These are phyloP conservation scores for Leptodactylus fallax DNA, from an alignment of 2,797 vertebrate species.

Conservation along the genomic window DNA sequence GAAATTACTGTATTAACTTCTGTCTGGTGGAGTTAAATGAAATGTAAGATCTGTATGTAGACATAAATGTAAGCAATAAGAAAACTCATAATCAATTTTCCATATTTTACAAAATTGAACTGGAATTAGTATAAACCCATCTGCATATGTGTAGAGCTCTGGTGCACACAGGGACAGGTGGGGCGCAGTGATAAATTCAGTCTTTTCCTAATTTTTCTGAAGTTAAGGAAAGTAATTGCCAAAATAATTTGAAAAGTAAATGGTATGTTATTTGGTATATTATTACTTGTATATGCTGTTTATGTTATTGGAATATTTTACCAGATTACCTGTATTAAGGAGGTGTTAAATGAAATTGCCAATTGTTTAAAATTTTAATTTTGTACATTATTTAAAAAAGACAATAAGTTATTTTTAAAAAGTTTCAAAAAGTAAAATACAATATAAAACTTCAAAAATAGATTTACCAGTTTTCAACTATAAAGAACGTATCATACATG, in stretches of 20 bases:
- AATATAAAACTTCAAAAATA: too few relatives aligned
- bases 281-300: neutral
- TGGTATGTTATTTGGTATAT: slow-evolving; percentile 2
- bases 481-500: too few relatives aligned
- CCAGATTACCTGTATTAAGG: too few relatives aligned
- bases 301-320: neutral
- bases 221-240: slow-evolving; percentile 41
- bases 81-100: slow-evolving; percentile 63
- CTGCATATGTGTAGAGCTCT: slow-evolving; percentile 33
- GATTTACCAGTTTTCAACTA: too few relatives aligned
- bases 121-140: slow-evolving; percentile 55
- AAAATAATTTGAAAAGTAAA: slow-evolving; percentile 25
- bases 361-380: neutral
- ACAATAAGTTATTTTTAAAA: too few relatives aligned
- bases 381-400: too few relatives aligned
- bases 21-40: slow-evolving; percentile 55
- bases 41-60: slow-evolving; percentile 62
- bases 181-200: slow-evolving; percentile 48
- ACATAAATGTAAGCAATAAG: slow-evolving; percentile 60
- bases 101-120: slow-evolving; percentile 56
- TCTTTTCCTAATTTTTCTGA: slow-evolving; percentile 18
- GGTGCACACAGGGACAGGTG: slow-evolving; percentile 31
- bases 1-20: slow-evolving; percentile 62
- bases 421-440: too few relatives aligned
- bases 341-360: too few relatives aligned